Base-by-base conservation (phyloP, 2,113 vertebrate genomes). In the Dascyllus trimaculatus region DNA sequence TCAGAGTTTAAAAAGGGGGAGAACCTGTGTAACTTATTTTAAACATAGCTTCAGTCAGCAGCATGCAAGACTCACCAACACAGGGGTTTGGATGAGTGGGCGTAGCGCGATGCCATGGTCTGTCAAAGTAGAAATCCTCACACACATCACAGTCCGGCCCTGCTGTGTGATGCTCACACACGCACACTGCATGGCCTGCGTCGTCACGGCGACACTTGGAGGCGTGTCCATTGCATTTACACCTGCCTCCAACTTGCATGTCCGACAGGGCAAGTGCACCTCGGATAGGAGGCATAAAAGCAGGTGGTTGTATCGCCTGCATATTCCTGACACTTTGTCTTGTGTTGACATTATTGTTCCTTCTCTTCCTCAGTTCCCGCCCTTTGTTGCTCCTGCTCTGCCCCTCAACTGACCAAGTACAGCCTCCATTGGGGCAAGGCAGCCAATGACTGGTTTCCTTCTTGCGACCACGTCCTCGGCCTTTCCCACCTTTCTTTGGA, bases 191-290 rank as follows among this genome's bases (percentile, higher is more conserved):
- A 11, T 56, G 91, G 13, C 95, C 95, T 0, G 82, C 26, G 75
- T 92, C 80, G 18, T 94, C 90, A 2, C 94, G 92, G 7, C 91
- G 91, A 88, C 96, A 96, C 64, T 71, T 93, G 2, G 96, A 96
- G 4, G 95, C 96, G 1, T 96, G 96, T 49, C 96, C 96, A 4
- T 96, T 96, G 65, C 96, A 96, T 85, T 96, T 96, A 63, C 96
- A 96, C 71, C 96, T 89, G 75, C 95, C 95, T 0, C 96, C 96
- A 0, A 96, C 95, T 82, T 96, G 95, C 64, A 96, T 88, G 90
- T 96, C 96, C 0, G 96, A 95, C 25, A 96, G 90, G 17, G 93
- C 90, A 40, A 95, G 78, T 38, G 79, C 29, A 19, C 81, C 54
- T 11, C n/a, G 71, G 64, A 22, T 40, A 1, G 82, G 60, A 2